Conservation (phyloP, 64 coral and sea anemone genomes). For the Orbicella faveolata region DNA sequence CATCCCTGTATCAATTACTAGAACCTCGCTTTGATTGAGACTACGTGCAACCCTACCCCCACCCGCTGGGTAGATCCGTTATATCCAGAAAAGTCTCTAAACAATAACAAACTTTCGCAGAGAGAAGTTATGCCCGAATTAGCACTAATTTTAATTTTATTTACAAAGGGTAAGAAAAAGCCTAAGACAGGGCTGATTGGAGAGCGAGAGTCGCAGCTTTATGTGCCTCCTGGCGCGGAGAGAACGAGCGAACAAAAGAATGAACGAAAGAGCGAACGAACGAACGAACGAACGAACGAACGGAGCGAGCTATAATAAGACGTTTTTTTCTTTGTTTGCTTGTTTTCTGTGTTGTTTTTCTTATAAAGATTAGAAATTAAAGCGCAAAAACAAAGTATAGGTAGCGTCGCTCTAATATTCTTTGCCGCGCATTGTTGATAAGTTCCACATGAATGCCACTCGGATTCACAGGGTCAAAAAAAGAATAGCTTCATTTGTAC, state of each 20-base stretch:
- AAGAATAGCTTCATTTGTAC: not conserved
- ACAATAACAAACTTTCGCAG: no score
- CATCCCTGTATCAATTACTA: not conserved
- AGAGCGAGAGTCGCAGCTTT: no score
- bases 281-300: not conserved
- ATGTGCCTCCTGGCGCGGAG: no score
- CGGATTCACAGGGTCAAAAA: not conserved
- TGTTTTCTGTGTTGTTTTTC: not conserved
- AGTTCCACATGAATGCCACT: not conserved
- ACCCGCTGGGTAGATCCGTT: not conserved
- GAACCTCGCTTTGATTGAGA: not conserved
- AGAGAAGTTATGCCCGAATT: no score
- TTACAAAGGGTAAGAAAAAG: no score
- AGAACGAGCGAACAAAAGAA: no score
- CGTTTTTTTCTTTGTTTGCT: not conserved
- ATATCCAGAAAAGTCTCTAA: no score
- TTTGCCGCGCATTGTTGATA: not conserved
- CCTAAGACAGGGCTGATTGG: no score
- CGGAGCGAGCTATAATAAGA: not conserved
- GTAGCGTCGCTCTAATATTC: not conserved
- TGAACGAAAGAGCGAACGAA: no score
- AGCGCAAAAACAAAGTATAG: not conserved
- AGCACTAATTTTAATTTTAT: no score
- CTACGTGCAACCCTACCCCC: not conserved
- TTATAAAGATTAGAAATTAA: not conserved